Base-by-base conservation (phyloP, 2,113 vertebrate genomes). In the Perca fluviatilis region DNA sequence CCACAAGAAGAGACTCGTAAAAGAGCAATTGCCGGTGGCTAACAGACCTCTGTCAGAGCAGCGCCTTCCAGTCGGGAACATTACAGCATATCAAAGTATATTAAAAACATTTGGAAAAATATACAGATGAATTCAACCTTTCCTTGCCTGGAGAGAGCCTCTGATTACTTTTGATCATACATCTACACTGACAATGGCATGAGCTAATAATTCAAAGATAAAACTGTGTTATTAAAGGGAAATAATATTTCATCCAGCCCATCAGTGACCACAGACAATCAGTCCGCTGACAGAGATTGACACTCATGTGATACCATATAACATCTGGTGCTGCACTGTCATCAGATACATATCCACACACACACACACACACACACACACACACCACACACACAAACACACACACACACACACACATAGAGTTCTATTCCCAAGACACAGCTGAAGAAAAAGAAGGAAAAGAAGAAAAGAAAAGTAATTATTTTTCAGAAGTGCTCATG, bases 321-420 rank as follows among this genome's bases (percentile, higher is more conserved):
- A 77, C 51, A 72, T 71, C 43, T 66, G 60, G 18, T 33, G 81
- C 43, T 6, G 30, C 74, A 58, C 11, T 40, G 33, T 68, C 72
- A 76, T 82, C 36, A 77, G 40, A 70, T 57, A 56, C 23, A 18
- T n/a, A 57, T 6, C 30, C 6, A 43, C 36, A 75, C 5, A 54
- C 9, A 51, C 56, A 60, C 6, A 47, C 25, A 11, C 49, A 50
- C 14, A 1, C 49, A 50, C n/a, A 23, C 54, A 57, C 23, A 56
- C n/a, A 12, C 19, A 53, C 18, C 13, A 40, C 40, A 57, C 15
- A 43, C 21, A 23, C 27, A 43, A 9, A 46, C 30, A 50, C 3
- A 33, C 18, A 73, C n/a, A 25, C 25, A 46, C 33, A 43, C 16
- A 47, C 36, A 54, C 1, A 57, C 10, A 65, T 2, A 66, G 5